These are phyloP conservation scores for Tyria jacobaeae DNA, from an alignment of 2,888 invertebrate genomes.

Conservation along the genomic window DNA sequence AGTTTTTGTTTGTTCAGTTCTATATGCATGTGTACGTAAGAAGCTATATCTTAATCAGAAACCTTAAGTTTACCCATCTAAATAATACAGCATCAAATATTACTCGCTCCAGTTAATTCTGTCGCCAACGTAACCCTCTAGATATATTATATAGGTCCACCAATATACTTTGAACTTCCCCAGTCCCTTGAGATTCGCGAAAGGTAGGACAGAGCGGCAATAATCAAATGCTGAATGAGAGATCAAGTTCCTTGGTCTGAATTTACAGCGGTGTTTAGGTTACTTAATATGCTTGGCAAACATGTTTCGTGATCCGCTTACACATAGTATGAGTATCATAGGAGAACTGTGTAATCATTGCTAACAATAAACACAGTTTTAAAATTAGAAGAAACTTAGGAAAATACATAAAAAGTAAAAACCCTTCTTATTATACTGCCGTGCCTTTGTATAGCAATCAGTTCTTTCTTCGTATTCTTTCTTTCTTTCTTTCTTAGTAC, in stretches of 20 bases:
- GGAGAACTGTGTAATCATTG: conserved; percentile 52
- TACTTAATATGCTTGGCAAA: conserved; percentile 73
- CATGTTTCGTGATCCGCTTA: conserved; percentile 72
- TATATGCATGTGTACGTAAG: conserved; percentile 22
- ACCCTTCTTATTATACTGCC: too few species aligned
- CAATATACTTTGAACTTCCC: conserved; percentile 56
- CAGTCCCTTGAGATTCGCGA: conserved; percentile 27
- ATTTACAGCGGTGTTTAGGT: conserved; percentile 68
- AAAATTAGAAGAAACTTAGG: too few species aligned
- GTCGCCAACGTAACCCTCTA: conserved; percentile 60
- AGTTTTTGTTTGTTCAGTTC: conserved; percentile 30
- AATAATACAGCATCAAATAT: conserved; percentile 73
- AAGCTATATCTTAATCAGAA: conserved; percentile 64
- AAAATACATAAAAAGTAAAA: too few species aligned
- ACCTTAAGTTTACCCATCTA: conserved; percentile 67
- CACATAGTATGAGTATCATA: conserved; percentile 53
- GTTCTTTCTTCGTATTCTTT: too few species aligned
- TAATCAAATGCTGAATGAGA: conserved; percentile 32
- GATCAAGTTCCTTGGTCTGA: conserved; percentile 57
- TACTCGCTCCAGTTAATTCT: conserved; percentile 69
- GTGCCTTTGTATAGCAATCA: too few species aligned
- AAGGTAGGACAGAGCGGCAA: conserved; percentile 26
- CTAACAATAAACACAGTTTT: conserved; percentile 12
- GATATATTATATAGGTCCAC: conserved; percentile 55
- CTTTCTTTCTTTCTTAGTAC: too few species aligned